Evolutionary conservation across 2,113 vertebrate species (phyloP), one percentile per base, ranked within the genome.

Genomic region (Phoenicopterus ruber): DNA sequence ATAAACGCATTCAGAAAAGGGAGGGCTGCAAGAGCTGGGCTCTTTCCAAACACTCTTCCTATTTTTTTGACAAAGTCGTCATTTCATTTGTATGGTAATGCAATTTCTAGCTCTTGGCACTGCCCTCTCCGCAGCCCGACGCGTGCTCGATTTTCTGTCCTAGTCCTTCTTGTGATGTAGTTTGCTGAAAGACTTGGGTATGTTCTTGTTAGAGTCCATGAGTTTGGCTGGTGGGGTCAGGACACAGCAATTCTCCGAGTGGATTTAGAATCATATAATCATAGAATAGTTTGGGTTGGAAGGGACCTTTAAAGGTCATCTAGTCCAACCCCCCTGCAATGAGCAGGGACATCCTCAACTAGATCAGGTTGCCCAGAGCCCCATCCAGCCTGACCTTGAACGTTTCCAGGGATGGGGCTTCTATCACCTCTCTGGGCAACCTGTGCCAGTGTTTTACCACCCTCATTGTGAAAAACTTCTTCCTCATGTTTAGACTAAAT

Each of bases 21-120:
- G 7, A 87, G 26, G 22, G 12, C 36, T 63, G 14, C 80, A 81
- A 71, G 55, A 86, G 52, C 61, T 67, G 59, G 49, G 3, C 26
- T 73, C 47, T 74, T 93, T 94, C 71, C 61, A 95, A 80, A 81
- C 17, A 25, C 11, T 92, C 32, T 88, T 92, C 50, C 38, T 66
- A 8, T 65, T 65, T 61, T 90, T 91, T 73, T 42, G 1, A 26
- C 18, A 26, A 63, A 89, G 58, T 47, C 38, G n/a, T 79, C 2
- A 16, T 82, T 96, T 88, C 7, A 14, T 88, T 55, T 88, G 57
- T 50, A 38, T n/a, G 25, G 32, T 54, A 77, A 81, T 42, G 31
- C 26, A 58, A 32, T 20, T 32, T 66, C 32, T 28, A 58, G 71
- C 42, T 70, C 62, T 77, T 4, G 6, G 50, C 0, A 0, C 46